These are phyloP conservation scores for Apostichopus parvimensis DNA, from an alignment of 35 echinoderm and acorn worm species.

Conservation along the genomic window DNA sequence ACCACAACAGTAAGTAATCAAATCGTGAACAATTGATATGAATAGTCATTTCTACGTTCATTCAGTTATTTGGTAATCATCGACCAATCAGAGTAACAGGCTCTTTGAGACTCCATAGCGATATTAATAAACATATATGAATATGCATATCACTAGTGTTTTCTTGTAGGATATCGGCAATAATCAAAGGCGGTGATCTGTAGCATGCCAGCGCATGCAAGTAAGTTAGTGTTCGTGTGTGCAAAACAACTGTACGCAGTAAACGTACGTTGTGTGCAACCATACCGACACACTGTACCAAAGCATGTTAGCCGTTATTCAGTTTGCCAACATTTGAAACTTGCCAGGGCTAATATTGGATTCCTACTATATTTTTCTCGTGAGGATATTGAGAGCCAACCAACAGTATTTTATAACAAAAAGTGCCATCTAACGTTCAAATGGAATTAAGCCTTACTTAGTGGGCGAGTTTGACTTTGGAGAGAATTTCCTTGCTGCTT, in stretches of 20 bases:
- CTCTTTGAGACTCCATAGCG: background rate
- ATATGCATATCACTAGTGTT: conserved; percentile 37
- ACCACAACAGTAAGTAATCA: conserved; percentile 44
- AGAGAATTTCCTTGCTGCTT: background rate
- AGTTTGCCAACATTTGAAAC: background rate
- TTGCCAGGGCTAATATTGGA: background rate
- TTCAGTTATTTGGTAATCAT: background rate
- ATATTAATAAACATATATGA: conserved; percentile 49
- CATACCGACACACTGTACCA: background rate
- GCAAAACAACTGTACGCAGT: conserved; percentile 14
- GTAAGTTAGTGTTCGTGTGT: conserved; percentile 10
- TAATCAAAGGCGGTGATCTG: conserved; percentile 41
- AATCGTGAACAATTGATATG: conserved; percentile 21
- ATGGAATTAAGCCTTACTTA: background rate
- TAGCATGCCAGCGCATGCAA: conserved; percentile 40
- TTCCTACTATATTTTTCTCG: conserved; percentile 2
- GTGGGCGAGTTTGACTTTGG: background rate
- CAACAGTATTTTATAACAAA: background rate
- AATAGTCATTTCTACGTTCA: conserved; percentile 5
- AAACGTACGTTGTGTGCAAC: background rate
- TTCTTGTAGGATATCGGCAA: conserved; percentile 32
- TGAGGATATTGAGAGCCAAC: conserved; percentile 2
- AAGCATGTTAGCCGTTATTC: background rate
- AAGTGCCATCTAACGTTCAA: background rate
- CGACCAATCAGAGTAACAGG: conserved; percentile 3